These are phyloP conservation scores for Elgaria multicarinata DNA, from an alignment of 2,113 vertebrate genomes.

Conservation along the genomic window DNA sequence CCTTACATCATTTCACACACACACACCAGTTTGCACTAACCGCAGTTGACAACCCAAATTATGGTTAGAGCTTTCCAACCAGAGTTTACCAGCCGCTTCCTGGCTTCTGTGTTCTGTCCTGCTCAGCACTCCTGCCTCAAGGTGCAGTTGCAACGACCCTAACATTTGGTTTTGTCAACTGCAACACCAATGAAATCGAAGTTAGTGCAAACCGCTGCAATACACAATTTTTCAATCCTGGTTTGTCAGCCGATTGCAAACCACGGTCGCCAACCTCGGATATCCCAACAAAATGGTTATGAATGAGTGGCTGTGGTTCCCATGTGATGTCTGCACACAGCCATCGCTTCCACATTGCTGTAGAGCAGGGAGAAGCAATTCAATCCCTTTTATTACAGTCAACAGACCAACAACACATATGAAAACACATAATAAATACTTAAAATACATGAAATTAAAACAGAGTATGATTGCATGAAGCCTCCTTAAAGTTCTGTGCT, in stretches of 20 bases:
- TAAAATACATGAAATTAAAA: too few relatives aligned
- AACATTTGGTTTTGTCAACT: background rate
- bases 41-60: background rate
- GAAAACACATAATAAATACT: too few relatives aligned
- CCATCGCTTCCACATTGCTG: too few relatives aligned
- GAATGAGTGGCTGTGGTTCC: background rate
- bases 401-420: too few relatives aligned
- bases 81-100: background rate
- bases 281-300: too few relatives aligned
- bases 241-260: background rate
- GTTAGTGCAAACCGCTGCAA: background rate
- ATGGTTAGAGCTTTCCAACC: background rate
- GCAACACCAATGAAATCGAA: background rate
- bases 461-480: too few relatives aligned
- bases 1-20: too few relatives aligned
- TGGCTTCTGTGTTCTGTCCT: background rate
- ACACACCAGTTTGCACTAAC: too few relatives aligned
- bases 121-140: background rate
- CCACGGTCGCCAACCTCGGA: background rate
- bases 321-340: background rate
- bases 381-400: too few relatives aligned
- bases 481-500: too few relatives aligned
- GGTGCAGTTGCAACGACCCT: background rate
- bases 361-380: too few relatives aligned
- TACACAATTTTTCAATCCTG: background rate